These are phyloP conservation scores for Bombus sylvicola DNA, from an alignment of 1,140 invertebrate genomes.

Conservation along the genomic window DNA sequence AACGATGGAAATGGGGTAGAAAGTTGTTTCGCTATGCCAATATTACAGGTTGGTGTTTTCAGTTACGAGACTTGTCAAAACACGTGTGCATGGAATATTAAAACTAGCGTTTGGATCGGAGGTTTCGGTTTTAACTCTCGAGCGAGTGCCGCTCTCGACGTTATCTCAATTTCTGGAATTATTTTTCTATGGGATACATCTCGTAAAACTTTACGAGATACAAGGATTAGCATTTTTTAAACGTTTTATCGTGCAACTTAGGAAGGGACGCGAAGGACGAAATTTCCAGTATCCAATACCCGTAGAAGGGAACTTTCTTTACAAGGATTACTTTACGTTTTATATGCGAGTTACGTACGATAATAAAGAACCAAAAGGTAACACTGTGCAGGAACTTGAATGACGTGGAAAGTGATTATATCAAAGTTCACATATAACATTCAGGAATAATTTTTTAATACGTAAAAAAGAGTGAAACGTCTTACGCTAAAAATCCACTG, in stretches of 20 bases:
- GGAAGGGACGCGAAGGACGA: too few relatives aligned
- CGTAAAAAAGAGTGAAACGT: not conserved
- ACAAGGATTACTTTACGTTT: not conserved
- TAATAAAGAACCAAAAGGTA: not conserved
- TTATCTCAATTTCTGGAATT: not conserved
- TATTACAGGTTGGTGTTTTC: not conserved
- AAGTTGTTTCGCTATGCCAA: not conserved
- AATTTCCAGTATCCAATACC: not conserved
- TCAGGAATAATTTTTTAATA: not conserved
- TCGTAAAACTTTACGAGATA: not conserved
- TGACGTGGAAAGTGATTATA: not conserved
- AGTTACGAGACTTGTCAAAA: not conserved
- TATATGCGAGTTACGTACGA: not conserved
- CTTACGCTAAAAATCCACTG: not conserved
- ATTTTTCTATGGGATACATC: not conserved
- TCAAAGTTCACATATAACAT: not conserved
- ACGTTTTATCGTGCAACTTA: not conserved
- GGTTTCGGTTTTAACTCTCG: not conserved
- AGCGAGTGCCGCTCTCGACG: not conserved
- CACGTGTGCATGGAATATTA: not conserved
- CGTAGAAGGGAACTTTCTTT: too few relatives aligned
- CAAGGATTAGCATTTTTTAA: not conserved
- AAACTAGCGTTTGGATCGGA: not conserved
- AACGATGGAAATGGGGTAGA: not conserved
- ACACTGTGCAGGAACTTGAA: not conserved